These are phyloP conservation scores for Stratiomys singularior DNA, from an alignment of 2,888 invertebrate species.

Conservation along the genomic window DNA sequence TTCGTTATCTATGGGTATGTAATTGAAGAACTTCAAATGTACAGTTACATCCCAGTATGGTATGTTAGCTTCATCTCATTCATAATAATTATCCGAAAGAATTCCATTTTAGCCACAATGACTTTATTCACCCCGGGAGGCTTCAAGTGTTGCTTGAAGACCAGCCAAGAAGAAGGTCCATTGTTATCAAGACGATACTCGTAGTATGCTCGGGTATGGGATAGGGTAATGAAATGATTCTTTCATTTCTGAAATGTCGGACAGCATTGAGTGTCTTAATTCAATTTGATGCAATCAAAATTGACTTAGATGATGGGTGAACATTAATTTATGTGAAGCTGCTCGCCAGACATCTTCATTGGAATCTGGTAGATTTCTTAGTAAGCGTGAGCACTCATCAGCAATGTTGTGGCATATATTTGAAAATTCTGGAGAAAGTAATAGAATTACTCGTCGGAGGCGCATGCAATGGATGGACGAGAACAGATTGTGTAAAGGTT, in stretches of 20 bases:
- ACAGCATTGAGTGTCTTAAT: constrained; percentile 11
- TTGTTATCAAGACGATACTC: constrained; percentile 1
- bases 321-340: neutral
- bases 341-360: constrained; percentile 11
- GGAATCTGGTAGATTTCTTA: neutral
- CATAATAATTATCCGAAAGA: neutral
- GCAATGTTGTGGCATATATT: no score
- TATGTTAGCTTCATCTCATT: neutral
- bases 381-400: no score
- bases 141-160: neutral
- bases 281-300: constrained; percentile 20
- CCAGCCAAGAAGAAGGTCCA: neutral
- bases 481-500: no score
- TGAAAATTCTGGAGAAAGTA: no score
- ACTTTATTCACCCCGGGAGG: neutral
- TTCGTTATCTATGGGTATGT: neutral
- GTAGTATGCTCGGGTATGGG: neutral
- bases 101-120: neutral
- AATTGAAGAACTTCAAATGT: neutral
- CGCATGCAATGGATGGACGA: no score
- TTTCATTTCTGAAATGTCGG: neutral
- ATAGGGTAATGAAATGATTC: neutral
- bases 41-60: neutral
- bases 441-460: no score
- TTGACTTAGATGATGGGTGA: constrained; percentile 10